Evolutionary conservation across 2,888 invertebrate species (phyloP).

Genomic region (Drosophila emarginata): DNA sequence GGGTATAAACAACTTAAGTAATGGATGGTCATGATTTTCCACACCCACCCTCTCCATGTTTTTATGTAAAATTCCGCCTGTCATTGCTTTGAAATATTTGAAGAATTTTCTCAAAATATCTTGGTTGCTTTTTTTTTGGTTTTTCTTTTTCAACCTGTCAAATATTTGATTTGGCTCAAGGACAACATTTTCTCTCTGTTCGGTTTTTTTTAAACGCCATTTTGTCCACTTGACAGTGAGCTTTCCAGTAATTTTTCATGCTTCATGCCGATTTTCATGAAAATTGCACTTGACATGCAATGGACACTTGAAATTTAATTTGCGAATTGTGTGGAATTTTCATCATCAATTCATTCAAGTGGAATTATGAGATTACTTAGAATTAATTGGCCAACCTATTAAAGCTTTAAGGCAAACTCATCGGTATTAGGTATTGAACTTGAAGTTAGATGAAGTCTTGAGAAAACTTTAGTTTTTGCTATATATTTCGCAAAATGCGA

Average conservation of each 20-base stretch:
- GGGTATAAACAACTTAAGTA: conserved; percentile 14
- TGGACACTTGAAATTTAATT: conserved; percentile 20
- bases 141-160: conserved; percentile 29
- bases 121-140: conserved; percentile 19
- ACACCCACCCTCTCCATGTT: not conserved
- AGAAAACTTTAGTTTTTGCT: conserved; percentile 17
- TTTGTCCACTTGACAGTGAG: conserved; percentile 5
- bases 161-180: conserved; percentile 41
- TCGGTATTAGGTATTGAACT: conserved; percentile 35
- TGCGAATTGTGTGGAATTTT: conserved; percentile 30
- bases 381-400: conserved; percentile 40
- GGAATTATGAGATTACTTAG: conserved; percentile 39
- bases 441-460: conserved; percentile 24
- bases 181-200: conserved; percentile 2
- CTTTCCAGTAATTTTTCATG: conserved; percentile 12
- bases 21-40: conserved; percentile 10
- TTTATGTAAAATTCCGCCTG: not conserved
- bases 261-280: conserved; percentile 7
- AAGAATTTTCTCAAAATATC: conserved; percentile 3
- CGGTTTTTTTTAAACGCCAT: conserved; percentile 11
- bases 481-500: conserved; percentile 1
- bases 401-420: conserved; percentile 10
- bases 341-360: conserved; percentile 33
- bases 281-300: conserved; percentile 29
- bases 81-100: not conserved